Percentiles rank a stretch among this genome's conserved stretches.
Evolutionary conservation across 2,113 vertebrate species (phyloP).

Genomic region (Chlorodrepanis virens): DNA sequence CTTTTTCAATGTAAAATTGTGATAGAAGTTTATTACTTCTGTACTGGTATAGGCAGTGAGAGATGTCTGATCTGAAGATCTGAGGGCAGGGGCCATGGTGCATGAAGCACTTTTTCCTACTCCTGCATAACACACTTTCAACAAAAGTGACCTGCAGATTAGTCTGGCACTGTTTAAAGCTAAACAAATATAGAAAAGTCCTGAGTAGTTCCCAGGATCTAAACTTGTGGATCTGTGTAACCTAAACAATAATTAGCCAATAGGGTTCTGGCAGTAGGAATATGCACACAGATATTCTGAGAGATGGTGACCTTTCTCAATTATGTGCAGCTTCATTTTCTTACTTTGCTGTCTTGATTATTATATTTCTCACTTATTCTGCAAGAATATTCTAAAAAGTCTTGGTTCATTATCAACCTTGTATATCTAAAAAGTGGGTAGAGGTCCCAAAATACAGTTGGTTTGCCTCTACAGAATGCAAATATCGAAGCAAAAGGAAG

Average conservation of each 20-base stretch:
- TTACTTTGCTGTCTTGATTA: not conserved
- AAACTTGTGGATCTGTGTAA: not conserved
- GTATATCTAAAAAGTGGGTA: not conserved
- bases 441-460: not conserved
- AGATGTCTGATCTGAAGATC: not conserved
- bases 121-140: not conserved
- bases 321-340: not conserved
- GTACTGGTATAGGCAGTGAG: not conserved
- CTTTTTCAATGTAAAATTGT: not conserved
- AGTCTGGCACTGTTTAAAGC: not conserved
- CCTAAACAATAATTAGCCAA: not conserved
- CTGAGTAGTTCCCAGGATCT: not conserved
- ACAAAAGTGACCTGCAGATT: not conserved
- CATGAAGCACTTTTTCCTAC: not conserved
- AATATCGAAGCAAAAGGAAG: not conserved
- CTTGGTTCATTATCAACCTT: not conserved
- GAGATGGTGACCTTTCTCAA: not conserved
- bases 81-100: not conserved
- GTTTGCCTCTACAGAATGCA: not conserved
- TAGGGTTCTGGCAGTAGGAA: not conserved
- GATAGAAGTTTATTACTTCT: not conserved
- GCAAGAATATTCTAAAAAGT: not conserved
- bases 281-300: not conserved
- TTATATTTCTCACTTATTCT: not conserved
- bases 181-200: not conserved